Base-by-base conservation (phyloP, 2,888 invertebrate genomes). In the Amphipoea oculea region DNA sequence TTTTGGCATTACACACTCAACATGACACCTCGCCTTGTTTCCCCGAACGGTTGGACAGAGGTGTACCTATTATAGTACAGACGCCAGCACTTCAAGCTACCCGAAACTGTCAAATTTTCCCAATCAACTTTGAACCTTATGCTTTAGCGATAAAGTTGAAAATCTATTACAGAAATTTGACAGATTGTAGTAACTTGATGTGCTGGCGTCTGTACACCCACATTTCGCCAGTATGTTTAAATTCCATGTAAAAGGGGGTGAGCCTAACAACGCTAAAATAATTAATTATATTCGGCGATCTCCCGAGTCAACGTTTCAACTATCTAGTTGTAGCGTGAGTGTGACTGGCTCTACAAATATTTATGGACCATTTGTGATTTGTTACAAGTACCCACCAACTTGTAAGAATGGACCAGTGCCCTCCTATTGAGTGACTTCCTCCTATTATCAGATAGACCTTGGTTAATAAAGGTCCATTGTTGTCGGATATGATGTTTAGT, bases 351-450 rank as follows among this genome's bases (percentile, higher is more conserved):
- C 57, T 57, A 57, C 4, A 36, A 57, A 71, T n/a, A 29, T 60
- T 73, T 5, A 73, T 17, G 29, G 57, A 20, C 48, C 70, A 48
- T 51, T 70, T 48, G 40, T 40, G 40, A 14, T 51, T 70, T 48
- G 54, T 45, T 48, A 14, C 67, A 62, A 60, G 60, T 62, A 73
- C 54, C 11, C 57, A n/a, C 57, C 11, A 45, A 71, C 40, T 72
- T 63, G 42, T 65, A 67, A 29, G 63, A 85, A 71, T 85, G n/a
- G 45, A 48, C 62, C 71, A 63, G 66, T 42, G 78, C 76, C 73
- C 74, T 74, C 70, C 68, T 75, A 73, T 79, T 71, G 69, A 75
- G 73, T 65, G 23, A 73, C 75, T 87, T 84, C 86, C 88, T 82
- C 62, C 69, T 23, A 73, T 86, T 86, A 80, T 69, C 48, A 57